Percentiles rank a stretch among this genome's conserved stretches.
Conservation (phyloP, 2,888 invertebrate species). For the Acrocyrtus sp. region DNA sequence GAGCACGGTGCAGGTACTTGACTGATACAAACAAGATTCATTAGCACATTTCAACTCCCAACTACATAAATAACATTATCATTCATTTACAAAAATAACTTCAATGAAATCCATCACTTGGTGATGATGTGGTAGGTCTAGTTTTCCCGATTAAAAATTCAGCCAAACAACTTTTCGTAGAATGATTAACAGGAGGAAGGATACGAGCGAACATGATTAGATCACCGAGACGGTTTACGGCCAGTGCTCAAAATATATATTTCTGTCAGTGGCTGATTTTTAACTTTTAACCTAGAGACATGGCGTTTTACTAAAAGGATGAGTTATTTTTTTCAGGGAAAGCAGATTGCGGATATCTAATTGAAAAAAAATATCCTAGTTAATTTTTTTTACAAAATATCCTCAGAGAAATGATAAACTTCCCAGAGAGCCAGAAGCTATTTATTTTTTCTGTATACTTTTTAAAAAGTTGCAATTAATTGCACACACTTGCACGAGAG, state of each 20-base stretch:
- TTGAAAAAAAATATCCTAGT: no score
- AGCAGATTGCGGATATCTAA: no score
- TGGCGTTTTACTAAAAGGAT: no score
- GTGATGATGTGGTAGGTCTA: not conserved
- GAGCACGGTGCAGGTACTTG: not conserved
- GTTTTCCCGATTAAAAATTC: not conserved
- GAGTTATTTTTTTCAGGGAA: no score
- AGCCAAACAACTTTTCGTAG: not conserved
- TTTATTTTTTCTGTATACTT: no score
- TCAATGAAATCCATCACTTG: not conserved
- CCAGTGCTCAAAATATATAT: slow-evolving; percentile 16
- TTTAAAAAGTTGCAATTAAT: no score
- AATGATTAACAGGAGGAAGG: not conserved
- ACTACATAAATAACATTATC: not conserved
- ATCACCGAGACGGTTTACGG: not conserved
- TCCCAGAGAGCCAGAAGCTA: no score
- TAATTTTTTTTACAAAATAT: no score
- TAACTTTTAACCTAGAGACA: no score
- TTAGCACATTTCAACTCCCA: not conserved
- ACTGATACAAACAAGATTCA: not conserved
- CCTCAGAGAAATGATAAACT: no score
- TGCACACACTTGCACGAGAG: no score
- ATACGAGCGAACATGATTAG: not conserved
- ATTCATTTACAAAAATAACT: not conserved
- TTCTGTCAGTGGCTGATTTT: no score